Percentiles rank a stretch among this genome's conserved stretches.
Conservation (phyloP, 92 coral and sea anemone genomes). For the Heliopora coerulea region DNA sequence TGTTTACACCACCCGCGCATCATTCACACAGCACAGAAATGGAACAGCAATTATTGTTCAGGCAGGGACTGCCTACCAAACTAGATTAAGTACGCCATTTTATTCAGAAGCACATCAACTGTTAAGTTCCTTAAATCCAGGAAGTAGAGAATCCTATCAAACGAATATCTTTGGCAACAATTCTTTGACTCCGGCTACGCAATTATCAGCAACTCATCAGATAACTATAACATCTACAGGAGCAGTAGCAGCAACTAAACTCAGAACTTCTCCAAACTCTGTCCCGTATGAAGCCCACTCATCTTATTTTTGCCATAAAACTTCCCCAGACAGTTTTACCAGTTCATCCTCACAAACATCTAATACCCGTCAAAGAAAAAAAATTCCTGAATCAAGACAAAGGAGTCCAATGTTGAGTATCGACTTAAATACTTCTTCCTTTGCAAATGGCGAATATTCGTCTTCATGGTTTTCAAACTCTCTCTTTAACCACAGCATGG, state of each 20-base stretch:
- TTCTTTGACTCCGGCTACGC: not conserved
- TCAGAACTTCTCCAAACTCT: too few species aligned
- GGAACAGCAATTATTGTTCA: not conserved
- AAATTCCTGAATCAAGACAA: not conserved
- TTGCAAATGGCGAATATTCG: not conserved
- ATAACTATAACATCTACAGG: not conserved
- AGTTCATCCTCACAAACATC: too few species aligned
- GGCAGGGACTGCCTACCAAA: not conserved
- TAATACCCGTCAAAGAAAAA: not conserved
- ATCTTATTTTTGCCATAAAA: too few species aligned
- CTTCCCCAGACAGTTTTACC: not conserved
- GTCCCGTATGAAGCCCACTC: too few species aligned
- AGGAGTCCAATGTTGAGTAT: not conserved
- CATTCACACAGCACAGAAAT: not conserved
- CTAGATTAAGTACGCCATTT: not conserved
- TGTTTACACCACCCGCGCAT: not conserved
- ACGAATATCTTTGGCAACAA: not conserved
- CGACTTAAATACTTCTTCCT: constrained; percentile 9
- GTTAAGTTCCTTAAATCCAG: not conserved
- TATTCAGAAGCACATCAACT: not conserved
- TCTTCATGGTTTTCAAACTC: not conserved
- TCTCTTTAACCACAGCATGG: not conserved
- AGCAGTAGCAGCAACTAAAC: too few species aligned
- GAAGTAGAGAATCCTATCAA: not conserved
- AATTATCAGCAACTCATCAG: not conserved